Percentiles rank a stretch among this genome's conserved stretches.
Conservation (phyloP, 1,140 invertebrate species). For the Drosophila ficusphila region DNA sequence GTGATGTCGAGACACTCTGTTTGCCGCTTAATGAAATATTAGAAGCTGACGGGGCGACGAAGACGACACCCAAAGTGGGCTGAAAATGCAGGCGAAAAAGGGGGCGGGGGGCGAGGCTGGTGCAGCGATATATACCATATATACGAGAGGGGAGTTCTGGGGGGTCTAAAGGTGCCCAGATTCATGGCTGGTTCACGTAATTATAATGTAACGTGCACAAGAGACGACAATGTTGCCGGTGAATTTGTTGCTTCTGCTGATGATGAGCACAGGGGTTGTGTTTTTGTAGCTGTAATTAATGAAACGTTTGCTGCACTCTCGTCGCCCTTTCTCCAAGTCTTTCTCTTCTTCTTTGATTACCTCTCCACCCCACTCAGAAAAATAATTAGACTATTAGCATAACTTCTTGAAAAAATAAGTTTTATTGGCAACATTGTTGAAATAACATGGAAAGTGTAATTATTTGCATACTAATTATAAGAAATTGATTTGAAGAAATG, state of each 20-base stretch:
- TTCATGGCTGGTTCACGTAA: constrained; percentile 47
- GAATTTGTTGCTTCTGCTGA: background rate
- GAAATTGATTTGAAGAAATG: too few relatives aligned
- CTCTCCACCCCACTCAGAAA: background rate
- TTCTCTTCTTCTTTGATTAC: constrained; percentile 10
- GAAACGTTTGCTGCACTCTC: constrained; percentile 29
- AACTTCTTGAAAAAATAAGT: too few relatives aligned
- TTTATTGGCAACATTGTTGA: too few relatives aligned
- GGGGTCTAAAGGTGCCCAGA: constrained; percentile 9
- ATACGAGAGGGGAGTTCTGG: background rate
- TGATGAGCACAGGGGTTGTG: constrained; percentile 3
- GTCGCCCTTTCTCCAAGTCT: background rate
- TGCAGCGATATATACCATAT: too few relatives aligned
- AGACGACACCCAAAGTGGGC: constrained; percentile 54
- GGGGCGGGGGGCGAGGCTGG: background rate
- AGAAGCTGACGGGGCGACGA: constrained; percentile 68
- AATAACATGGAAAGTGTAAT: too few relatives aligned
- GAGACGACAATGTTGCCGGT: constrained; percentile 29
- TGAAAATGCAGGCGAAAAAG: background rate
- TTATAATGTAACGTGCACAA: constrained; percentile 71
- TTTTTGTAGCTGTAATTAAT: constrained; percentile 37
- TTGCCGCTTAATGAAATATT: constrained; percentile 71
- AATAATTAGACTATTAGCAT: background rate
- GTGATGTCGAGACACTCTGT: constrained; percentile 34
- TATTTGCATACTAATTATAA: too few relatives aligned